phyloP scores from a whole-genome alignment of 2,888 invertebrate genomes.

The Cloeon dipterum region DNA sequence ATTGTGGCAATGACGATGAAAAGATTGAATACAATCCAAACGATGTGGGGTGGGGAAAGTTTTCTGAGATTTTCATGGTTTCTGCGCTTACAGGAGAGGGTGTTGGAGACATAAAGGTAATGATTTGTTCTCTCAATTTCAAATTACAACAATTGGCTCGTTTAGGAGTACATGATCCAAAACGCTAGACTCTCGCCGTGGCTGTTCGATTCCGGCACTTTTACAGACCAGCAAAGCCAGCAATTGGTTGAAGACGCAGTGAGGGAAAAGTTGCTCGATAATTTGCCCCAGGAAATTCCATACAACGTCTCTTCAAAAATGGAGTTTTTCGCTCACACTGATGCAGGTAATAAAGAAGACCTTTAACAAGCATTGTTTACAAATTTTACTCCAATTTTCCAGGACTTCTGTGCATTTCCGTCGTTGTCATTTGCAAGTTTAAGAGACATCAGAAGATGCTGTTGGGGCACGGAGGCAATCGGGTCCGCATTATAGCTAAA shows the following conservation, averaged over 20 bases:
- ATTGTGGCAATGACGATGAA: too few species aligned
- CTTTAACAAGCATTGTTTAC: background rate
- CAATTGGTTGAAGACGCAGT: constrained; percentile 48
- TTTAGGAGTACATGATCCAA: constrained; percentile 41
- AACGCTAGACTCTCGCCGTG: constrained; percentile 41
- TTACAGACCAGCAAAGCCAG: constrained; percentile 52
- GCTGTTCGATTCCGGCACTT: constrained; percentile 37
- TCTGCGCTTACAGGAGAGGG: constrained; percentile 65
- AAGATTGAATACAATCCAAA: constrained; percentile 7
- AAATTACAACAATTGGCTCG: constrained; percentile 4
- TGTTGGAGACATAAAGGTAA: constrained; percentile 41
- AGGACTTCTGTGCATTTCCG: constrained; percentile 29
- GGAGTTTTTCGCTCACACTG: constrained; percentile 36
- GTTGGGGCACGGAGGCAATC: constrained; percentile 40
- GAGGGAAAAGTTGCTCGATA: constrained; percentile 61
- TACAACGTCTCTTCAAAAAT: constrained; percentile 42
- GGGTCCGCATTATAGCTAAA: constrained; percentile 44
- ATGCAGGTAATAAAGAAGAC: constrained; percentile 21
- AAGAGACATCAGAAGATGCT: constrained; percentile 36
- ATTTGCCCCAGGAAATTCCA: constrained; percentile 66
- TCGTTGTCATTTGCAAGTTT: constrained; percentile 36
- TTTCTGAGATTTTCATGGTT: constrained; percentile 76
- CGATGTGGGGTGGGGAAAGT: constrained; percentile 41
- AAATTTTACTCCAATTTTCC: constrained; percentile 9
- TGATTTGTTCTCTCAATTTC: constrained; percentile 5